A percentile compares a stretch with the other conserved stretches of the same genome.
Evolutionary conservation across 2,113 vertebrate species (phyloP).

Genomic region (Trogon melanurus): DNA sequence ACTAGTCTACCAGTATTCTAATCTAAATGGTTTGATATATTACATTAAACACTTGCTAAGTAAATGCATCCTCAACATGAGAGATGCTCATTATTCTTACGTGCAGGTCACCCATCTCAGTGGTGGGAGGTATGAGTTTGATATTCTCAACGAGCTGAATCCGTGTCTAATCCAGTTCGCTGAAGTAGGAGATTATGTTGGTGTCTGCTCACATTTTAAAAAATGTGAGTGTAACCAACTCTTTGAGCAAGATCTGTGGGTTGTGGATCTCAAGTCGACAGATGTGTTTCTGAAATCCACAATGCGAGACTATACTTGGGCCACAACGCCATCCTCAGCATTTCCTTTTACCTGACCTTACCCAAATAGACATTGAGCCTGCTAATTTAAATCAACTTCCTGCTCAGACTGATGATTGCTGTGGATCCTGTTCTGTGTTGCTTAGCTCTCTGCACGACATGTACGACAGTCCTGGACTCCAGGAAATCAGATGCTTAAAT

Average conservation of each 20-base stretch:
- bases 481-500: background rate
- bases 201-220: background rate
- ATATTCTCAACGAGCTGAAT: background rate
- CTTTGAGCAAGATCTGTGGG: background rate
- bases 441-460: background rate
- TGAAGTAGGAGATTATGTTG: background rate
- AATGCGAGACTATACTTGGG: background rate
- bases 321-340: accelerated
- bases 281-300: background rate
- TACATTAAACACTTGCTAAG: background rate
- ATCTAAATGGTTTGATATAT: background rate
- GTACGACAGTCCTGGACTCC: background rate
- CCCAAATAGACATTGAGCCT: background rate
- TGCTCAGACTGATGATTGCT: background rate
- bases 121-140: background rate
- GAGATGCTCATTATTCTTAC: background rate
- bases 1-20: background rate
- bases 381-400: background rate
- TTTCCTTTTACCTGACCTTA: background rate
- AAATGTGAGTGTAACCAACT: background rate
- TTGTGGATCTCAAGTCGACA: background rate
- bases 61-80: background rate
- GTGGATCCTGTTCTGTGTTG: background rate
- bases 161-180: background rate
- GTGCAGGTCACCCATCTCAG: background rate